Percentiles rank a stretch among this genome's conserved stretches.
Evolutionary conservation across 2,113 vertebrate species (phyloP).

Genomic region (Plestiodon gilberti): DNA sequence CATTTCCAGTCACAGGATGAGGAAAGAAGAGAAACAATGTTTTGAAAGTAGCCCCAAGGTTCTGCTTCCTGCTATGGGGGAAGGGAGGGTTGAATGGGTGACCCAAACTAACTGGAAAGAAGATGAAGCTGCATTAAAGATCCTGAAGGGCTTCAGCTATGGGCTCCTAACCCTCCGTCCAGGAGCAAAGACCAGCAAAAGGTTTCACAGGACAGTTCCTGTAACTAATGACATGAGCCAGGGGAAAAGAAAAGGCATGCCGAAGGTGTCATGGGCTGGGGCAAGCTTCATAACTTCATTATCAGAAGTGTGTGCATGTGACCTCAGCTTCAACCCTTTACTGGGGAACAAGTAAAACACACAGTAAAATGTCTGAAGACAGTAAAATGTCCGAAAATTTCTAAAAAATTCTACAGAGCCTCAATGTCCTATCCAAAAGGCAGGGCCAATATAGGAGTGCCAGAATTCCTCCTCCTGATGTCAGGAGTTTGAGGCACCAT

Average conservation of each 20-base stretch:
- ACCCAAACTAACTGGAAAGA: not conserved
- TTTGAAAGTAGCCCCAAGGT: not conserved
- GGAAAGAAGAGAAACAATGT: not conserved
- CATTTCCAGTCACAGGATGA: not conserved
- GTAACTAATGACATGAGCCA: too few species aligned
- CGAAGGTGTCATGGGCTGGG: too few species aligned
- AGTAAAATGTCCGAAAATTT: not conserved
- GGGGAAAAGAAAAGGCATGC: too few species aligned
- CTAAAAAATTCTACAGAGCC: not conserved
- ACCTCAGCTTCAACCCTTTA: not conserved
- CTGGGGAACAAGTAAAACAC: not conserved
- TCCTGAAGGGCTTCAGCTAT: not conserved
- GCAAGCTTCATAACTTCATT: not conserved
- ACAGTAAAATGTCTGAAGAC: not conserved
- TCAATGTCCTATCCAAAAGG: not conserved
- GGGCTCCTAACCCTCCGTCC: not conserved
- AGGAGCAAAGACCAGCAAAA: too few species aligned
- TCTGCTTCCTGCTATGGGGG: not conserved
- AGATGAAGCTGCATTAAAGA: too few species aligned
- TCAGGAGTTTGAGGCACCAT: not conserved
- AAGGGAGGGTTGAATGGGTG: not conserved
- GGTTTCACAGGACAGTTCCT: not conserved
- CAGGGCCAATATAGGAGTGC: not conserved
- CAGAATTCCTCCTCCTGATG: not conserved
- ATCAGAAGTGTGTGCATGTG: too few species aligned